Conservation (phyloP, 2,113 vertebrate species). For the Tringa solitaria region DNA sequence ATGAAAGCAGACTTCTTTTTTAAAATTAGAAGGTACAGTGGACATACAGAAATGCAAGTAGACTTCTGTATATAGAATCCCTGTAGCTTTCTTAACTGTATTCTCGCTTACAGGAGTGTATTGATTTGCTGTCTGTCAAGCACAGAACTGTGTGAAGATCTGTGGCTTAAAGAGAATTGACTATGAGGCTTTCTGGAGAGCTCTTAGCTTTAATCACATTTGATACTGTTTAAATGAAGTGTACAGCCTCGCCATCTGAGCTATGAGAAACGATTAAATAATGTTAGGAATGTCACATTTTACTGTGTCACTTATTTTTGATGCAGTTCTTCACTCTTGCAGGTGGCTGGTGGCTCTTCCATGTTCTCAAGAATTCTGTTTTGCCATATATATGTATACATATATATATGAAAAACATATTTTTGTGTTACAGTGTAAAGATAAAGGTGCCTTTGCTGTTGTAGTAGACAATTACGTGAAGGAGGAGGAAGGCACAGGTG, state of each 20-base stretch:
- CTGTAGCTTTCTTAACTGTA: neutral
- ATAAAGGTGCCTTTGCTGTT: conserved; percentile 88
- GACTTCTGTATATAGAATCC: neutral
- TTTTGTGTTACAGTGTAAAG: conserved; percentile 78
- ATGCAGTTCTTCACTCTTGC: neutral
- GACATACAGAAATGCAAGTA: neutral
- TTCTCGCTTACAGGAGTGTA: neutral
- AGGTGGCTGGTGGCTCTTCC: neutral
- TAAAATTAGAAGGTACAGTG: neutral
- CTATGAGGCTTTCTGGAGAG: neutral
- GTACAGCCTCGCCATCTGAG: neutral
- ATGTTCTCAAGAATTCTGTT: neutral
- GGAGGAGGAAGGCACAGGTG: conserved; percentile 94
- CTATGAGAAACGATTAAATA: neutral
- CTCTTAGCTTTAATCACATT: neutral
- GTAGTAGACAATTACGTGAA: conserved; percentile 89
- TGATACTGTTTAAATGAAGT: neutral
- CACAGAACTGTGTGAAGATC: neutral
- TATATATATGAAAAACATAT: neutral
- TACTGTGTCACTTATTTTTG: neutral
- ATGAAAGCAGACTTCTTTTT: neutral
- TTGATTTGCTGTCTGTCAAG: neutral
- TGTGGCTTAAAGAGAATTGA: neutral
- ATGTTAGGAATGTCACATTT: neutral
- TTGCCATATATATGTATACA: rapidly evolving